phyloP scores from a whole-genome alignment of 2,888 invertebrate genomes.

The Busseola fusca region DNA sequence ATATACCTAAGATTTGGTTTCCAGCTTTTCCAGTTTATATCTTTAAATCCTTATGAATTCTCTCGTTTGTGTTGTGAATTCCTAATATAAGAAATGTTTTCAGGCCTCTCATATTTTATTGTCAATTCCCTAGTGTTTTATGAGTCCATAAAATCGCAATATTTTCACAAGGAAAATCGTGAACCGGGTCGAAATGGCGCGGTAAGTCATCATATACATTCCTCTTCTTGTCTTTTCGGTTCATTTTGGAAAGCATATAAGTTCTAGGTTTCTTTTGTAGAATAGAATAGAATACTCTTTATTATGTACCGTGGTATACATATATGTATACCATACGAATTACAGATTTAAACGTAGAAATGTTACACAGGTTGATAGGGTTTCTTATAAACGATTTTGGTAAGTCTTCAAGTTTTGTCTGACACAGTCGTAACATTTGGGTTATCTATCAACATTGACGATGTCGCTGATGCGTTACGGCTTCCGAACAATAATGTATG shows the following conservation, averaged over 20 bases:
- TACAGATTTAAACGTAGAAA: not conserved
- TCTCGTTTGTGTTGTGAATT: constrained; percentile 5
- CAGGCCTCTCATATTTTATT: constrained; percentile 9
- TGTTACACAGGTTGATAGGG: not conserved
- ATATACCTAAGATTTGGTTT: too few species aligned
- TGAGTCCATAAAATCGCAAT: constrained; percentile 12
- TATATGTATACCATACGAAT: not conserved
- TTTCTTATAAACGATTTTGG: not conserved
- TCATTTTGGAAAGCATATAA: not conserved
- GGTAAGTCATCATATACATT: constrained; percentile 3
- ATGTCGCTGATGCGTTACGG: constrained; percentile 23
- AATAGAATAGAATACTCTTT: not conserved
- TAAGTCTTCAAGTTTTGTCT: constrained; percentile 7
- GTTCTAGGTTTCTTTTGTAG: not conserved
- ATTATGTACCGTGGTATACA: too few species aligned
- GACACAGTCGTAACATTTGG: constrained; percentile 16
- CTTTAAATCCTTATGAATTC: not conserved
- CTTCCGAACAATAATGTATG: constrained; percentile 10
- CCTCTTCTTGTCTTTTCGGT: not conserved
- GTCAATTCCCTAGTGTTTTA: constrained; percentile 33
- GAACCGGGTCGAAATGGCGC: constrained; percentile 4
- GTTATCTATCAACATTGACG: constrained; percentile 31
- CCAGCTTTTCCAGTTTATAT: not conserved
- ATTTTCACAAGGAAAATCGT: constrained; percentile 29
- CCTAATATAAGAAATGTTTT: not conserved